phyloP scores from a whole-genome alignment of 2,797 vertebrate species.

The Pachyuromys duprasi region DNA sequence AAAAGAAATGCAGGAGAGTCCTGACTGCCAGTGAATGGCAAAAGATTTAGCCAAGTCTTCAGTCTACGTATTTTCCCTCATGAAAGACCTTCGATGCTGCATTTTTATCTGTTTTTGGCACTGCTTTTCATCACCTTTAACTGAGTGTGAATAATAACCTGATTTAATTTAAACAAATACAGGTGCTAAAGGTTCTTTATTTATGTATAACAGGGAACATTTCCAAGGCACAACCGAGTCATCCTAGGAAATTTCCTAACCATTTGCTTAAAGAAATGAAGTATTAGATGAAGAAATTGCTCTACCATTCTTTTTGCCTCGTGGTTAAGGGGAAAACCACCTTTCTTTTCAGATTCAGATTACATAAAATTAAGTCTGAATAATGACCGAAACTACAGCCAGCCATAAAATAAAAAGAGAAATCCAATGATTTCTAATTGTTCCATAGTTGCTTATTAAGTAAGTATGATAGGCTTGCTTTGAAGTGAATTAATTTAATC shows the following conservation, averaged over 20 bases:
- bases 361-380: slow-evolving; percentile 65
- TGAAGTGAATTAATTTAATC: slow-evolving; percentile 78
- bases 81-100: slow-evolving; percentile 86
- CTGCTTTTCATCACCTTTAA: slow-evolving; percentile 83
- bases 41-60: slow-evolving; percentile 88
- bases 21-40: slow-evolving; percentile 88
- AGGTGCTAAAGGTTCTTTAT: slow-evolving; percentile 82
- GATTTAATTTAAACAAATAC: slow-evolving; percentile 84
- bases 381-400: slow-evolving; percentile 63
- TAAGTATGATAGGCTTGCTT: slow-evolving; percentile 51
- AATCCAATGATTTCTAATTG: slow-evolving; percentile 62
- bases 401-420: slow-evolving; percentile 70
- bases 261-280: slow-evolving; percentile 82
- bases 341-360: slow-evolving; percentile 51
- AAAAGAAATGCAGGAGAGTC: slow-evolving; percentile 90
- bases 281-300: slow-evolving; percentile 75
- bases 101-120: slow-evolving; percentile 86
- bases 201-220: slow-evolving; percentile 78
- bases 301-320: slow-evolving; percentile 63
- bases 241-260: slow-evolving; percentile 79
- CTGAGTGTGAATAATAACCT: slow-evolving; percentile 79
- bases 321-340: slow-evolving; percentile 64
- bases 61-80: slow-evolving; percentile 84
- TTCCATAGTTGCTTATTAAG: slow-evolving; percentile 44
- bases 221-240: slow-evolving; percentile 80